These are phyloP conservation scores for Acanthurus tractus DNA, from an alignment of 2,797 vertebrate genomes.

Conservation along the genomic window DNA sequence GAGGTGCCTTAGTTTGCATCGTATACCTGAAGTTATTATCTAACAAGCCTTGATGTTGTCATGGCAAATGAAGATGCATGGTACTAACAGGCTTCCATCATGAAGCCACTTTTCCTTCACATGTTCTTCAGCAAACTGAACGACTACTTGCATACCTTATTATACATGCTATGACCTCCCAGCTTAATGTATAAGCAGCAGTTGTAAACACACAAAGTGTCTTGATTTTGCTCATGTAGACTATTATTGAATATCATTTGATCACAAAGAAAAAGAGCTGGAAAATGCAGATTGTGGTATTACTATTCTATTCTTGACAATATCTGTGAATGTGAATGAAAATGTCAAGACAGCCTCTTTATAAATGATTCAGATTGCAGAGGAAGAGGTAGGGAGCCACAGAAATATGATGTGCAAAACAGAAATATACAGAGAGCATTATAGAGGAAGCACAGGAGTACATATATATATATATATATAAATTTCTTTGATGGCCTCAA, in stretches of 20 bases:
- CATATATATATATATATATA: neutral
- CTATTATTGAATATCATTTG: constrained; percentile 44
- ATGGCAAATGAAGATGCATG: constrained; percentile 68
- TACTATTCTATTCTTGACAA: constrained; percentile 51
- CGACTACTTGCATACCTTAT: constrained; percentile 34
- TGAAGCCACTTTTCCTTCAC: constrained; percentile 46
- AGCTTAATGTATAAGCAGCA: constrained; percentile 1
- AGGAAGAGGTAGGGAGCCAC: neutral
- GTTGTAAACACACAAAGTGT: constrained; percentile 27
- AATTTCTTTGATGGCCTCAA: constrained; percentile 1
- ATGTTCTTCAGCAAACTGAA: constrained; percentile 35
- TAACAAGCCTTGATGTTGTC: constrained; percentile 51
- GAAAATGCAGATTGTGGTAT: constrained; percentile 46
- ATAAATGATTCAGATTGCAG: constrained; percentile 32
- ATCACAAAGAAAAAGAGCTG: constrained; percentile 44
- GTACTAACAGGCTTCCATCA: constrained; percentile 69
- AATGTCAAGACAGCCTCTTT: constrained; percentile 37
- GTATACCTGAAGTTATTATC: constrained; percentile 64
- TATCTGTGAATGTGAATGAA: constrained; percentile 43
- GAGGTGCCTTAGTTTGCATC: constrained; percentile 40
- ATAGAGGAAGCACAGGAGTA: neutral
- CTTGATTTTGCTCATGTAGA: constrained; percentile 40
- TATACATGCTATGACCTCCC: constrained; percentile 20
- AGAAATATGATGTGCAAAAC: neutral
- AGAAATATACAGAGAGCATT: neutral